A percentile compares a stretch with the other conserved stretches of the same genome.
Evolutionary conservation across 2,113 vertebrate genomes (phyloP).

Genomic region (Colinus virginianus): DNA sequence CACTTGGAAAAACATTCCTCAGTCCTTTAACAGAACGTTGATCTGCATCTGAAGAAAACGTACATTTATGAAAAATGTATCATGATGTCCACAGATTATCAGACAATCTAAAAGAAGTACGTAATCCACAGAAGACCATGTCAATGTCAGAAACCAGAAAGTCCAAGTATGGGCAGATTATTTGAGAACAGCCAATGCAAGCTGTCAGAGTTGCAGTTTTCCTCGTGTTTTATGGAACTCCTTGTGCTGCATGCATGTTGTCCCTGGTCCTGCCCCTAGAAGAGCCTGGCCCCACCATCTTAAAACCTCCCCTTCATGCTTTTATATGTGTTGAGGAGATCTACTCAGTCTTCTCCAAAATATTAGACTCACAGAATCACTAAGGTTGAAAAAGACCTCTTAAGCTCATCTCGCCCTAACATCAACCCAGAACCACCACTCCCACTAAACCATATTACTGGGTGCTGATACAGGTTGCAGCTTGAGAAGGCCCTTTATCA

Average conservation of each 20-base stretch:
- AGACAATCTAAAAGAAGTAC: neutral
- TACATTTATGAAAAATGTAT: neutral
- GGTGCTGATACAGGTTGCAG: no score
- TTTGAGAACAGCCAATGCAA: neutral
- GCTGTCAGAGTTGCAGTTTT: neutral
- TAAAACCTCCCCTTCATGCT: neutral
- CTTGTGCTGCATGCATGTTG: neutral
- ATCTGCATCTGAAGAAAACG: neutral
- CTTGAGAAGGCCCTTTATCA: no score
- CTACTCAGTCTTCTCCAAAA: neutral
- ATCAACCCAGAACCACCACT: no score
- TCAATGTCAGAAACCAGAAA: neutral
- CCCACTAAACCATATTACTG: no score
- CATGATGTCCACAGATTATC: neutral
- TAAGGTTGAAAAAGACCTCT: no score
- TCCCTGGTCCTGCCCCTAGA: neutral
- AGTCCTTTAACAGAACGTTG: neutral
- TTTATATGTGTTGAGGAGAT: neutral
- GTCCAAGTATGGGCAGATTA: neutral
- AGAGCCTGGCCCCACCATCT: neutral
- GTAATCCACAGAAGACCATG: neutral
- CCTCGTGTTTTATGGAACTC: neutral
- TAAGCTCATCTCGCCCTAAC: no score
- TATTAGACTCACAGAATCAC: no score
- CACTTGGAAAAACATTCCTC: neutral